Base-by-base conservation (phyloP, 2,113 vertebrate species). In the Podilymbus podiceps region DNA sequence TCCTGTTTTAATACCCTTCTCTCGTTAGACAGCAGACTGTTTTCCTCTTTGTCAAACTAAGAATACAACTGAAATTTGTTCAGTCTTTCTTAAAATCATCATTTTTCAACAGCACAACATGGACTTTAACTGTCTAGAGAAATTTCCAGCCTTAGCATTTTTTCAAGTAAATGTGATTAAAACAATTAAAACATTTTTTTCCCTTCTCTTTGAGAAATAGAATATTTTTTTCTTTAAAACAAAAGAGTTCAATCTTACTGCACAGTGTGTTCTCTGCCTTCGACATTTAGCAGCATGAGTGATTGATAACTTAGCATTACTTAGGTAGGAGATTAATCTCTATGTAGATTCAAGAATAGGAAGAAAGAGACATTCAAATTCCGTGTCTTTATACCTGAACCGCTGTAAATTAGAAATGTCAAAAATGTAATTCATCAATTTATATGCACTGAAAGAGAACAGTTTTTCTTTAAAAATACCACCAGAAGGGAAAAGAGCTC, bases 261-360 rank as follows among this genome's bases (percentile, higher is more conserved):
- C 60, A 53, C 31, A 82, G 49, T 81, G 14, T 93, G 50, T 94
- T 97, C 50, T 93, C 89, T 97, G 78, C 62, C 56, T 90, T 91
- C 97, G 93, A 97, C 84, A 95, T 96, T 97, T 91, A 96, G 38
- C 89, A 88, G 53, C 67, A 88, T 89, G 85, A 96, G 90, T 96
- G 97, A 97, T 89, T 97, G 91, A 98, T 96, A 97, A 93, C 67
- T 93, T 78, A 80, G 27, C 68, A 83, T 95, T 96, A 89, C 76
- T 93, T 91, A 95, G 49, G 35, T 73, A 74, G 2, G 14, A 96
- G 74, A 97, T 97, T 96, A 96, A 98, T 98, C 85, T 97, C 87
- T 92, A 81, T 88, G 79, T 94, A 97, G 88, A 97, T 97, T 95
- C 68, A 71, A 82, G 88, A 75, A 27, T 24, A 85, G 42, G 60